phyloP scores from a whole-genome alignment of 2,888 invertebrate species.

The Dryocosmus kuriphilus region DNA sequence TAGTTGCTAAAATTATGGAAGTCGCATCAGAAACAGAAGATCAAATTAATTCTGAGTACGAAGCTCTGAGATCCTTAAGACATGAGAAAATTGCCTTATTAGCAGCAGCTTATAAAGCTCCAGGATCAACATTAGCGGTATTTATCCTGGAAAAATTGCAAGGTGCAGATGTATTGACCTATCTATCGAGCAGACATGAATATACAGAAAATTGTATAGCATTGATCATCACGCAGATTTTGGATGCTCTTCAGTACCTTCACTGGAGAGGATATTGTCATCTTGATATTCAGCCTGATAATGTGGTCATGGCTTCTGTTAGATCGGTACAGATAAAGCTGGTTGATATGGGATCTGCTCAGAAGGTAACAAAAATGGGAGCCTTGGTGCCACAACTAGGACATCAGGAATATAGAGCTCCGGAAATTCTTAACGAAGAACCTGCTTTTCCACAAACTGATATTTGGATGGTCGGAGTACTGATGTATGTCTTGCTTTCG shows the following conservation, averaged over 20 bases:
- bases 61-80: constrained; percentile 87
- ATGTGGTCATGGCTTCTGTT: constrained; percentile 93
- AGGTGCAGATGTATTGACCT: constrained; percentile 94
- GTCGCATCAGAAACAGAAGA: constrained; percentile 81
- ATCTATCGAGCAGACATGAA: constrained; percentile 91
- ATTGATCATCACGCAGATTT: constrained; percentile 89
- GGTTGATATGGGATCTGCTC: constrained; percentile 94
- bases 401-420: constrained; percentile 89
- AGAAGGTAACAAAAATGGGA: constrained; percentile 89
- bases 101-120: constrained; percentile 85
- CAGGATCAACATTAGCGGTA: constrained; percentile 84
- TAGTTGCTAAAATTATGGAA: constrained; percentile 91
- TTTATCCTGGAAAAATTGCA: constrained; percentile 91
- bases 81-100: constrained; percentile 93
- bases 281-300: constrained; percentile 95
- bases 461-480: constrained; percentile 96
- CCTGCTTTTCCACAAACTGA: constrained; percentile 94
- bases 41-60: constrained; percentile 85
- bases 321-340: constrained; percentile 92
- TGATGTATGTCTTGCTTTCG: constrained; percentile 94
- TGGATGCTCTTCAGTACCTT: constrained; percentile 95
- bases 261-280: constrained; percentile 96
- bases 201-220: constrained; percentile 96
- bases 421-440: constrained; percentile 93
- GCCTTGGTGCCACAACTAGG: constrained; percentile 83